Conservation (phyloP, 2,113 vertebrate genomes). For the Lepus europaeus region DNA sequence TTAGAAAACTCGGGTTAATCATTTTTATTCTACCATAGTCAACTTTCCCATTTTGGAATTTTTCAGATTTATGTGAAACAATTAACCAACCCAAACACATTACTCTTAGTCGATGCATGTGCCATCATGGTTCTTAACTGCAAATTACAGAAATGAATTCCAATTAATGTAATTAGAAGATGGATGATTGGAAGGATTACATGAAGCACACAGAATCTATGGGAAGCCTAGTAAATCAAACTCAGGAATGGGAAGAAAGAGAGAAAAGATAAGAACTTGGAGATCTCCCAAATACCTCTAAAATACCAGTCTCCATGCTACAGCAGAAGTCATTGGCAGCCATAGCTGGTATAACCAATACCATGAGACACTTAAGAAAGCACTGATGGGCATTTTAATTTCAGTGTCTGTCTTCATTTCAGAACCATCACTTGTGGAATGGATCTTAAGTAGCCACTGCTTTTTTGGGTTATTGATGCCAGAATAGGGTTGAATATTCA, state of each 20-base stretch:
- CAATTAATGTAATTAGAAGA: background rate
- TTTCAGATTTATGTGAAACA: background rate
- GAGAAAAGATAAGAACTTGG: background rate
- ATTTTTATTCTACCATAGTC: background rate
- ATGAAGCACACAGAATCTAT: background rate
- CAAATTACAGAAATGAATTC: background rate
- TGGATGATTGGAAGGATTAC: background rate
- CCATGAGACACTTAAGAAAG: background rate
- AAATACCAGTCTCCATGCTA: background rate
- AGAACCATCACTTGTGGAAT: background rate
- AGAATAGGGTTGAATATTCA: background rate
- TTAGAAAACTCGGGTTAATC: background rate
- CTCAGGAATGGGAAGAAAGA: background rate
- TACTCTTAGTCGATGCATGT: background rate
- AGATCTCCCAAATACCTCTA: background rate
- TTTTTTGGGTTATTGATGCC: background rate
- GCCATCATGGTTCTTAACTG: background rate
- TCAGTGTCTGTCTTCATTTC: background rate
- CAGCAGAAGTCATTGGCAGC: background rate
- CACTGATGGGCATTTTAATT: background rate
- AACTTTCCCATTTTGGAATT: background rate
- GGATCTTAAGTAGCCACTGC: background rate
- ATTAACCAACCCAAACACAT: background rate
- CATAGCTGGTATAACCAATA: too few relatives aligned
- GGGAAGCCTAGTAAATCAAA: background rate